Evolutionary conservation across 2,113 vertebrate species (phyloP).

Genomic region (Daboia siamensis): DNA sequence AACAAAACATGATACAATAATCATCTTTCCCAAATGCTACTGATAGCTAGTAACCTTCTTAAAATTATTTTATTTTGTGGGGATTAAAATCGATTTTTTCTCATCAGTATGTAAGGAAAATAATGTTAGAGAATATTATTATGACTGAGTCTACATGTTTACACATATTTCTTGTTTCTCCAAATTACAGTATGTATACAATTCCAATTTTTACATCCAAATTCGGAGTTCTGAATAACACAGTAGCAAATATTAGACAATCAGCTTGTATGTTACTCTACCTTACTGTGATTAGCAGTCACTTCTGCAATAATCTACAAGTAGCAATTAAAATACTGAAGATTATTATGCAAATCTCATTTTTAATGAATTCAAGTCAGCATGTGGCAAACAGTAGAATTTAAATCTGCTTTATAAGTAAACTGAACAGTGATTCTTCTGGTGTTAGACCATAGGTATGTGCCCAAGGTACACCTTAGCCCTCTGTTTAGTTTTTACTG

Average conservation of each 20-base stretch:
- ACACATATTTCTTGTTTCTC: constrained; percentile 25
- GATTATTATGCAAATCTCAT: background rate
- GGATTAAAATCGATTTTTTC: constrained; percentile 52
- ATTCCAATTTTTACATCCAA: constrained; percentile 5
- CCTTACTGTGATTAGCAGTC: background rate
- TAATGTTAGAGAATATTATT: background rate
- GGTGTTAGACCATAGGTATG: background rate
- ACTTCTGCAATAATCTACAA: background rate
- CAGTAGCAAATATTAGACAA: background rate
- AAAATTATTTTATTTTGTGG: constrained; percentile 6
- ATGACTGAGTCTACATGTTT: constrained; percentile 24
- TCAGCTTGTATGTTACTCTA: constrained; percentile 4
- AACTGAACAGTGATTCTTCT: background rate
- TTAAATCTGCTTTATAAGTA: background rate
- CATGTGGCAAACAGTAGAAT: background rate
- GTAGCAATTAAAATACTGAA: background rate
- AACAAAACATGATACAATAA: accelerated
- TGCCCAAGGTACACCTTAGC: background rate
- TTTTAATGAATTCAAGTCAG: background rate
- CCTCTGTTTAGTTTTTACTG: background rate
- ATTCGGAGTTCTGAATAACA: background rate
- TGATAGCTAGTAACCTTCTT: constrained; percentile 54
- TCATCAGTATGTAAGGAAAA: constrained; percentile 6
- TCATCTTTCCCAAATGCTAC: constrained; percentile 30
- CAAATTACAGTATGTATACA: background rate